Evolutionary conservation across 37 sponge, comb jelly and placozoan species (phyloP).

Genomic region (Ephydatia muelleri): DNA sequence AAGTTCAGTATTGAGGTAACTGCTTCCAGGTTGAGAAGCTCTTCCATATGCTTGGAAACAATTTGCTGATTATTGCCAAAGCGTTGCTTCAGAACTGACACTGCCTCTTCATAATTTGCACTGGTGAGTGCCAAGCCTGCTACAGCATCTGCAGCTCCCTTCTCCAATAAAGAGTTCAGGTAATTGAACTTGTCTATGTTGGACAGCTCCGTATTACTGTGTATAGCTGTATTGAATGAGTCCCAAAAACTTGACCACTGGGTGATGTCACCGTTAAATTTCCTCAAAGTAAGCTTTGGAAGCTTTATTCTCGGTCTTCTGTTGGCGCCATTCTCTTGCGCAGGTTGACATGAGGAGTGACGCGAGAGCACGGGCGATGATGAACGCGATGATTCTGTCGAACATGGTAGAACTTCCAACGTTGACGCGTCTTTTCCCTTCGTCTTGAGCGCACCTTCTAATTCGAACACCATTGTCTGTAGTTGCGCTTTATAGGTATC

Average conservation of each 20-base stretch:
- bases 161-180: slow-evolving; percentile 3
- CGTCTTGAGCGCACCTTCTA: too few relatives aligned
- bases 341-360: background rate
- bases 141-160: too few relatives aligned
- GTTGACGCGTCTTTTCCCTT: too few relatives aligned
- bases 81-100: background rate
- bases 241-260: slow-evolving; percentile 14
- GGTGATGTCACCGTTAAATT: too few relatives aligned
- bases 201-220: slow-evolving; percentile 10
- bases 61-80: too few relatives aligned
- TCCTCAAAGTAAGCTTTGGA: slow-evolving; percentile 9
- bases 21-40: slow-evolving; percentile 13
- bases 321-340: background rate
- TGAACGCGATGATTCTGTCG: too few relatives aligned
- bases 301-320: slow-evolving; percentile 7
- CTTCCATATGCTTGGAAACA: too few relatives aligned
- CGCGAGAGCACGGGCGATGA: too few relatives aligned
- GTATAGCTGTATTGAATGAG: slow-evolving; percentile 8
- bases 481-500: slow-evolving; percentile 4
- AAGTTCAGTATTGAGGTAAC: slow-evolving; percentile 4
- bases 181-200: slow-evolving; percentile 14
- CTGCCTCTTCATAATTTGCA: slow-evolving; percentile 4
- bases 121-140: too few relatives aligned
- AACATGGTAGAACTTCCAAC: too few relatives aligned
- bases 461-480: background rate